Conservation (phyloP, 2,797 vertebrate genomes). For the Sebastes cheni region DNA sequence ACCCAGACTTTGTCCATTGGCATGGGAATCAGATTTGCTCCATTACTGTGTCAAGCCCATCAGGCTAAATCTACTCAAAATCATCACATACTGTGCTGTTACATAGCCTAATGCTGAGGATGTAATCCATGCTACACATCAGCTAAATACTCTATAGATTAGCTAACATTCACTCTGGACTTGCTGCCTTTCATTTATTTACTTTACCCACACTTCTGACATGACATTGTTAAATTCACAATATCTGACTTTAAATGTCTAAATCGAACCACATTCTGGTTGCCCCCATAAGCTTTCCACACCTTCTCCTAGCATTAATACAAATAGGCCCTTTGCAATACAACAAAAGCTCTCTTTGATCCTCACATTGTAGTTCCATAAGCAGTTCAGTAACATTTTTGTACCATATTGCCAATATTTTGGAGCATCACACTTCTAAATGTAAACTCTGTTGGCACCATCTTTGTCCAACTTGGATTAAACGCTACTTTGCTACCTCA, state of each 20-base stretch:
- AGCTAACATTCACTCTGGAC: background rate
- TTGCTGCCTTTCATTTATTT: background rate
- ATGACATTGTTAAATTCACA: background rate
- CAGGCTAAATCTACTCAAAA: slow-evolving; percentile 3
- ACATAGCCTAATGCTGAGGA: background rate
- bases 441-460: background rate
- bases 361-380: background rate
- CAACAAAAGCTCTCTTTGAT: background rate
- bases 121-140: slow-evolving; percentile 39
- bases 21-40: slow-evolving; percentile 18
- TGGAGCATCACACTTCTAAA: background rate
- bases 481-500: background rate
- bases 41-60: slow-evolving; percentile 29
- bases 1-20: background rate
- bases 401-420: background rate
- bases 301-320: background rate
- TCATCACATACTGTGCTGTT: background rate
- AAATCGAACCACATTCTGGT: background rate
- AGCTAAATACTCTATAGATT: slow-evolving; percentile 13
- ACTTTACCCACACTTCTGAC: background rate
- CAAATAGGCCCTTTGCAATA: background rate
- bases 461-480: background rate
- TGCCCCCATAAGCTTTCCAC: background rate
- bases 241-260: background rate
- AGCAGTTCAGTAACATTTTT: background rate